These are phyloP conservation scores for Pachymerium ferrugineum DNA, from an alignment of 2,888 invertebrate species.

Conservation along the genomic window DNA sequence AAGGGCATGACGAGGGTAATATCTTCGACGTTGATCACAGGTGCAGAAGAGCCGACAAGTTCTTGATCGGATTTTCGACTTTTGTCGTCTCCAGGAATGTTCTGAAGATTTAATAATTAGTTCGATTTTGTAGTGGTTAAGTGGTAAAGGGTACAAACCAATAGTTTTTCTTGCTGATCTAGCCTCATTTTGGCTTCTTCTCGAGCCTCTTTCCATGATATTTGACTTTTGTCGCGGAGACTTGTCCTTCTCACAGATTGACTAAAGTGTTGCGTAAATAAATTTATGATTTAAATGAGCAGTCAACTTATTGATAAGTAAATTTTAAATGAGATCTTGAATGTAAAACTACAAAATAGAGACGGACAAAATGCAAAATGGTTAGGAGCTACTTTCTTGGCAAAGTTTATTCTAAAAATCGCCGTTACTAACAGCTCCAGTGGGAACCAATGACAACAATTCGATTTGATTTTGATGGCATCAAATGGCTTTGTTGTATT, in stretches of 20 bases:
- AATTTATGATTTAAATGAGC: too few relatives aligned
- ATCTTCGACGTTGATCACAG: conserved; percentile 29
- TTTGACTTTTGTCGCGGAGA: conserved; percentile 83
- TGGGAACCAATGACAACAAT: too few relatives aligned
- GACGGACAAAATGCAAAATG: too few relatives aligned
- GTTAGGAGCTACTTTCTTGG: too few relatives aligned
- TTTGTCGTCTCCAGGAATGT: conserved; percentile 38
- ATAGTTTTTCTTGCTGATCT: conserved; percentile 45
- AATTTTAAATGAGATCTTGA: too few relatives aligned
- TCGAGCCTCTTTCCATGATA: conserved; percentile 88
- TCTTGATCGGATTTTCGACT: background rate
- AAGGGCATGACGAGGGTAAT: conserved; percentile 10
- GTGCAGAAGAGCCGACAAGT: background rate
- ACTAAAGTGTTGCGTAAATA: too few relatives aligned
- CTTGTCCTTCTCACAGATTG: conserved; percentile 91
- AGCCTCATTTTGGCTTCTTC: conserved; percentile 78
- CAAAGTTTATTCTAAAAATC: too few relatives aligned
- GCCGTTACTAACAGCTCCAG: too few relatives aligned
- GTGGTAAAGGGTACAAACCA: background rate
- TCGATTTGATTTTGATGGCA: too few relatives aligned
- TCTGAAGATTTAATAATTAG: conserved; percentile 38
- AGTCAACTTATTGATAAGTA: too few relatives aligned
- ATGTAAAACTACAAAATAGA: too few relatives aligned
- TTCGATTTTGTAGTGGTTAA: background rate
- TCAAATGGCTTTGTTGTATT: too few relatives aligned